Evolutionary conservation across 2,888 invertebrate species (phyloP).

Genomic region (Cepaea hortensis): DNA sequence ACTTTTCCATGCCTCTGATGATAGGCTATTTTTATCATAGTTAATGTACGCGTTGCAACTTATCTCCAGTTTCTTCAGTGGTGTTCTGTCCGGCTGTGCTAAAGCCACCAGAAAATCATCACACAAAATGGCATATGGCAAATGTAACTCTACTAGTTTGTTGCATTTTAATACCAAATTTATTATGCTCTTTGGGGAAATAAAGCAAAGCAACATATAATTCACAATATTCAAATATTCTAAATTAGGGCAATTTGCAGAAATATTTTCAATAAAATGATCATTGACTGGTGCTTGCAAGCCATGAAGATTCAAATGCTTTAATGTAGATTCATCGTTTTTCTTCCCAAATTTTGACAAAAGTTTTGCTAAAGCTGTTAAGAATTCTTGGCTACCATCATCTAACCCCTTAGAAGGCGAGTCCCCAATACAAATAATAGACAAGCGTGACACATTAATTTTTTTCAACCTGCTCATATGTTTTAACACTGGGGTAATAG

Average conservation of each 20-base stretch:
- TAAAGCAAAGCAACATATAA: conserved; percentile 68
- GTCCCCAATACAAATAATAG: conserved; percentile 62
- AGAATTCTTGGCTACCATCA: conserved; percentile 73
- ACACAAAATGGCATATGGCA: conserved; percentile 68
- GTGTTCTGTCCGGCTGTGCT: conserved; percentile 59
- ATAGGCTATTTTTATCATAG: conserved; percentile 63
- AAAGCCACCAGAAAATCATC: conserved; percentile 68
- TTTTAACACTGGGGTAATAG: conserved; percentile 64
- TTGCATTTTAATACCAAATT: conserved; percentile 67
- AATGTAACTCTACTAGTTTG: conserved; percentile 63
- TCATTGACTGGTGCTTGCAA: conserved; percentile 68
- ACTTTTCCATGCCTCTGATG: conserved; percentile 65
- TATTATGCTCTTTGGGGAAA: conserved; percentile 65
- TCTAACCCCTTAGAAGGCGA: conserved; percentile 68
- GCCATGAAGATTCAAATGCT: conserved; percentile 67
- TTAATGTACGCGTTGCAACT: conserved; percentile 71
- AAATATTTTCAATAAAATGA: conserved; percentile 64
- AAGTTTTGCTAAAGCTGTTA: conserved; percentile 63
- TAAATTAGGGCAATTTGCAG: conserved; percentile 65
- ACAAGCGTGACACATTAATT: conserved; percentile 56
- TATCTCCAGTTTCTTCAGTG: conserved; percentile 66
- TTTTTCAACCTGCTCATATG: conserved; percentile 55
- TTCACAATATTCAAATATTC: conserved; percentile 72
- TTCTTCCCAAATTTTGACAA: conserved; percentile 56
- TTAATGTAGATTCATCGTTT: conserved; percentile 27